Evolutionary conservation across 2,113 vertebrate species (phyloP).

Genomic region (Noctilio leporinus): DNA sequence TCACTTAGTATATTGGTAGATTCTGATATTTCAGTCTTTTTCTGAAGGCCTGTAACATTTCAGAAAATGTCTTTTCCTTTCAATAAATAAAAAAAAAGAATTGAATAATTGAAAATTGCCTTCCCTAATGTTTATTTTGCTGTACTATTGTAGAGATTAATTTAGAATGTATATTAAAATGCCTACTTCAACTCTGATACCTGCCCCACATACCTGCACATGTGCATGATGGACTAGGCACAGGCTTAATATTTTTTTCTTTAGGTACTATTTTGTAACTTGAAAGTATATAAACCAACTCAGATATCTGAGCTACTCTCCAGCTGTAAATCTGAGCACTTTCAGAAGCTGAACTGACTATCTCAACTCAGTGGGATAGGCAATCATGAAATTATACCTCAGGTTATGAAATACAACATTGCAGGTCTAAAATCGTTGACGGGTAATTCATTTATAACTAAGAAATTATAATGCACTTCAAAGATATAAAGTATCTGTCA

Average conservation of each 20-base stretch:
- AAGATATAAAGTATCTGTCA: not conserved
- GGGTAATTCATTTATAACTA: not conserved
- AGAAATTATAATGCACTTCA: not conserved
- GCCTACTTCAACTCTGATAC: not conserved
- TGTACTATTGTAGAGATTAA: not conserved
- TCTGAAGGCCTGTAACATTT: not conserved
- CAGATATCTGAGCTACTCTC: not conserved
- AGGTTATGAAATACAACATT: not conserved
- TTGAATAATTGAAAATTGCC: not conserved
- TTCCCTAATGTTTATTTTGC: conserved; percentile 2
- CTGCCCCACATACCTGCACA: not conserved
- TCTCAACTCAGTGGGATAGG: not conserved
- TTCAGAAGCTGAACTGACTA: not conserved
- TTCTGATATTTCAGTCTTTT: not conserved
- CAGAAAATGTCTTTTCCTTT: conserved; percentile 30
- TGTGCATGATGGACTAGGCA: no score
- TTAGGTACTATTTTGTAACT: not conserved
- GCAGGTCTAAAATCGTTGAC: not conserved
- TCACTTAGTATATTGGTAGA: not conserved
- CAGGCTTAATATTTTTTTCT: not conserved
- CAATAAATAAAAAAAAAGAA: conserved; percentile 5
- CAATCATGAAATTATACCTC: not conserved
- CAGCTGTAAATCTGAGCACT: not conserved
- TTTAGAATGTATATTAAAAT: conserved; percentile 1
- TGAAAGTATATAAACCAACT: not conserved